Evolutionary conservation across 2,113 vertebrate genomes (phyloP).

Genomic region (Balaeniceps rex): DNA sequence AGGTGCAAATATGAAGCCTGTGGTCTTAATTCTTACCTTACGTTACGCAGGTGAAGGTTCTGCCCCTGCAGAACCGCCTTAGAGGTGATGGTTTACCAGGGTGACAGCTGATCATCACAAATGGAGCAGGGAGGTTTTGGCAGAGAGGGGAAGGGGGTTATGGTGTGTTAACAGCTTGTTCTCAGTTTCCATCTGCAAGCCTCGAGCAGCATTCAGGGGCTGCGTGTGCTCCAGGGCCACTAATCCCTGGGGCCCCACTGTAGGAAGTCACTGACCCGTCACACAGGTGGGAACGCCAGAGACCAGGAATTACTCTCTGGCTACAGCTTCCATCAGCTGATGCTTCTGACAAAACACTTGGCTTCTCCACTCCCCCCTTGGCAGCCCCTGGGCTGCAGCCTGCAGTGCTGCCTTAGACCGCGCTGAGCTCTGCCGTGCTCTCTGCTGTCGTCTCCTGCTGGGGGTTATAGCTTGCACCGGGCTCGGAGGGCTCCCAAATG

Average conservation of each 20-base stretch:
- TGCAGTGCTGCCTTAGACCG: constrained; percentile 28
- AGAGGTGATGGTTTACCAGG: not conserved
- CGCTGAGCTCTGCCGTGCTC: constrained; percentile 7
- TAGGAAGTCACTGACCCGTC: not conserved
- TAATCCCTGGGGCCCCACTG: not conserved
- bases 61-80: not conserved
- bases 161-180: not conserved
- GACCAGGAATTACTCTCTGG: constrained; percentile 24
- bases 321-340: constrained; percentile 51
- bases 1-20: not conserved
- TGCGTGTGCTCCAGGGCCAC: not conserved
- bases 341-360: constrained; percentile 58
- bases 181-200: not conserved
- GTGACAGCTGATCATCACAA: not conserved
- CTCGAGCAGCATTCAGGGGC: not conserved
- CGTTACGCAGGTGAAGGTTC: not conserved
- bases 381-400: constrained; percentile 60
- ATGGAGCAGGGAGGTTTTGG: not conserved
- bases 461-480: not conserved
- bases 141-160: not conserved
- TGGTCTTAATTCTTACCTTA: not conserved
- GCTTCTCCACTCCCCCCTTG: constrained; percentile 60
- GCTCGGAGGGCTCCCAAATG: constrained; percentile 64
- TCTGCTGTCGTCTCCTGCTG: not conserved
- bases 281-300: constrained; percentile 22